phyloP scores from a whole-genome alignment of 1,140 invertebrate species.

The Tetramorium simillimum region DNA sequence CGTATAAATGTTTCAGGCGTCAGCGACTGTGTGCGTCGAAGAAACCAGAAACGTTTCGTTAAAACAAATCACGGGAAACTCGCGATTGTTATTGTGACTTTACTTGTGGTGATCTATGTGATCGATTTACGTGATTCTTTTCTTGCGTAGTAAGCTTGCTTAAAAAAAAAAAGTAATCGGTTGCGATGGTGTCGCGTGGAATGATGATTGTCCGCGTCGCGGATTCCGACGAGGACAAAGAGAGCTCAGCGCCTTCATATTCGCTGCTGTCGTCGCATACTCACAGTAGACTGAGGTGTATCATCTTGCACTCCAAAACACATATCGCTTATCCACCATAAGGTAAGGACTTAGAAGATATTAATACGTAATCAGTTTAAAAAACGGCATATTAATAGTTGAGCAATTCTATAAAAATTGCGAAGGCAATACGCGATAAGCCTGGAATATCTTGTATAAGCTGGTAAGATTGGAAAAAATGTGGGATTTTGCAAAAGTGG shows the following conservation, averaged over 20 bases:
- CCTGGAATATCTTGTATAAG: neutral
- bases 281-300: slow-evolving; percentile 76
- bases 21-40: neutral
- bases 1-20: slow-evolving; percentile 33
- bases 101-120: slow-evolving; percentile 3
- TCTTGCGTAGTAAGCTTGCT: slow-evolving; percentile 48
- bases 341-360: slow-evolving; percentile 65
- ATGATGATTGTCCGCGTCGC: slow-evolving; percentile 65
- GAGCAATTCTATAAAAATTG: neutral
- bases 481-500: neutral
- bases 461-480: neutral
- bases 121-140: slow-evolving; percentile 11
- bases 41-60: neutral
- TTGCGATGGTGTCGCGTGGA: slow-evolving; percentile 76
- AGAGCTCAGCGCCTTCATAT: slow-evolving; percentile 63
- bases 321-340: slow-evolving; percentile 81
- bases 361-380: neutral
- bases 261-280: slow-evolving; percentile 61
- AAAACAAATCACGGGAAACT: neutral
- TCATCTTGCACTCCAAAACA: slow-evolving; percentile 76
- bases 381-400: neutral
- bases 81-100: slow-evolving; percentile 24
- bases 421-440: neutral
- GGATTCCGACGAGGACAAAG: slow-evolving; percentile 56
- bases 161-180: slow-evolving; percentile 55